These are phyloP conservation scores for Xiphorhynchus erythropygius DNA, from an alignment of 2,797 vertebrate genomes.

Conservation along the genomic window DNA sequence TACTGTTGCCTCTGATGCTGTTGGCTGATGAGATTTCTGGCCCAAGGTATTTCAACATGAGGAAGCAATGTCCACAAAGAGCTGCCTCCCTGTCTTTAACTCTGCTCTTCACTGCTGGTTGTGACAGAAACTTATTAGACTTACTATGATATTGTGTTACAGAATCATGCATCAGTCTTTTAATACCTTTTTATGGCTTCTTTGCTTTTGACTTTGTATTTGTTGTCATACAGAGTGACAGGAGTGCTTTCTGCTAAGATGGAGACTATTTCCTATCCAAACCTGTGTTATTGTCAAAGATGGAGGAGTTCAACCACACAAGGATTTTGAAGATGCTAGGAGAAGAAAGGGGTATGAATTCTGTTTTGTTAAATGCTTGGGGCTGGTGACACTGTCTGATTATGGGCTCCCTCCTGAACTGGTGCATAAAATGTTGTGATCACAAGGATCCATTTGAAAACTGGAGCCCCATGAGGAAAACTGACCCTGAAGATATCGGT, in stretches of 20 bases:
- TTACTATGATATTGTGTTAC: background rate
- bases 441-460: background rate
- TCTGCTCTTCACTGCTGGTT: background rate
- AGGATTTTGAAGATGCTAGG: background rate
- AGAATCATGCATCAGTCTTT: background rate
- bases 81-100: background rate
- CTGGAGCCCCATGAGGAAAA: background rate
- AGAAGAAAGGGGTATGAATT: background rate
- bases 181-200: background rate
- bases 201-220: background rate
- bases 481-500: background rate
- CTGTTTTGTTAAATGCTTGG: background rate
- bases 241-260: background rate
- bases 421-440: background rate
- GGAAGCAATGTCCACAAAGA: background rate
- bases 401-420: background rate
- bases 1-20: background rate
- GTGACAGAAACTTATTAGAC: background rate
- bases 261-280: background rate
- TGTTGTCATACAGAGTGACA: background rate
- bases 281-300: background rate
- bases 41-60: background rate
- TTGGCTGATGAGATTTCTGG: background rate
- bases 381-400: background rate
- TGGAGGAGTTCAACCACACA: background rate